Percentiles rank a stretch among this genome's conserved stretches.
Evolutionary conservation across 1,140 invertebrate genomes (phyloP).

Genomic region (Nilaparvata lugens): DNA sequence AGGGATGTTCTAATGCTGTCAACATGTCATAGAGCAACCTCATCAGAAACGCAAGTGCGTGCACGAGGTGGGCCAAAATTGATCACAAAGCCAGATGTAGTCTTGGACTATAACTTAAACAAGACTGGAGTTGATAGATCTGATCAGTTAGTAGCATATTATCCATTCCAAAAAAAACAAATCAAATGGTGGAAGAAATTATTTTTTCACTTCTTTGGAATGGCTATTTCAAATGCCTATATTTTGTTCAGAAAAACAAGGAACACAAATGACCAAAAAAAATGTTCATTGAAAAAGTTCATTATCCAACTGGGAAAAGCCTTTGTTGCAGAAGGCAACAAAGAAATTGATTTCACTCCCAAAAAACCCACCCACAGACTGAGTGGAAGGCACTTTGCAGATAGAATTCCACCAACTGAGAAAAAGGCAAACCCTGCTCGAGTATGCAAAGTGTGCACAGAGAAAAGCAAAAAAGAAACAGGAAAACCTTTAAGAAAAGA

Average conservation of each 20-base stretch:
- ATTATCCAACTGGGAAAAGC: background rate
- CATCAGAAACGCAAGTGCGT: background rate
- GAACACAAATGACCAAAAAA: background rate
- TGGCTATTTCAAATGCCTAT: slow-evolving; percentile 1
- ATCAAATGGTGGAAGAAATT: slow-evolving; percentile 12
- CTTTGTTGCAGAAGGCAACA: background rate
- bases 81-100: slow-evolving; percentile 3
- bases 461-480: background rate
- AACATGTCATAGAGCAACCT: background rate
- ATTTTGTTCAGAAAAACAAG: background rate
- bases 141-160: slow-evolving; percentile 6
- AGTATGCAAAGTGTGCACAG: slow-evolving; percentile 3
- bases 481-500: slow-evolving; percentile 12
- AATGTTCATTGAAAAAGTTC: background rate
- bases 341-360: background rate
- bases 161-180: slow-evolving; percentile 8
- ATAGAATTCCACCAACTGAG: slow-evolving; percentile 1
- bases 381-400: background rate
- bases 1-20: slow-evolving; percentile 3
- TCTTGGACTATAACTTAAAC: slow-evolving; percentile 7
- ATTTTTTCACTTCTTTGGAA: slow-evolving; percentile 6
- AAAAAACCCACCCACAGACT: background rate
- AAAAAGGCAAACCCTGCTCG: background rate
- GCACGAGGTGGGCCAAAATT: background rate
- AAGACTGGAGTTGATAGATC: slow-evolving; percentile 8